A percentile compares a stretch with the other conserved stretches of the same genome.
Evolutionary conservation across 1,140 invertebrate species (phyloP).

Genomic region (Antheraea mylitta): DNA sequence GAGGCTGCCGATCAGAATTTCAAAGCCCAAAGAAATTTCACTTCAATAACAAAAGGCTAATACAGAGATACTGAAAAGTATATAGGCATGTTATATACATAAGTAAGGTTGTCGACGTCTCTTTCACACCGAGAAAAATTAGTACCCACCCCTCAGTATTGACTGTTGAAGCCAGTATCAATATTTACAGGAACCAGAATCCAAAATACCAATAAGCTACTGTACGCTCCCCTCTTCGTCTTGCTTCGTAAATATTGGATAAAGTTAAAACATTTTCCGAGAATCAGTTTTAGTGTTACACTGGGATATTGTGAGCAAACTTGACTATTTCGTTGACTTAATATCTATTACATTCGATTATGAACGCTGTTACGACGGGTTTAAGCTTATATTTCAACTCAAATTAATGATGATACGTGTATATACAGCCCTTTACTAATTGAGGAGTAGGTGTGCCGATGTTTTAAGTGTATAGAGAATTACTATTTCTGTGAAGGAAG

Average conservation of each 20-base stretch:
- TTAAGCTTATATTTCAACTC: background rate
- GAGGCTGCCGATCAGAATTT: too few species aligned
- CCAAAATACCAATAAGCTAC: constrained; percentile 74
- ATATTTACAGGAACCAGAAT: constrained; percentile 60
- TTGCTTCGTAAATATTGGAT: constrained; percentile 60
- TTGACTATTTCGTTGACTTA: constrained; percentile 11
- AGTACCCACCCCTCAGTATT: constrained; percentile 3
- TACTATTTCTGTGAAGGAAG: constrained; percentile 25
- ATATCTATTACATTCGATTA: background rate
- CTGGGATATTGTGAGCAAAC: constrained; percentile 53
- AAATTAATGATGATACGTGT: background rate
- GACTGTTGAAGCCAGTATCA: constrained; percentile 36
- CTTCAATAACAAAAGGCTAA: too few species aligned
- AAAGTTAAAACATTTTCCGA: constrained; percentile 63
- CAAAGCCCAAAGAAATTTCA: too few species aligned
- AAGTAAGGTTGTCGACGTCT: background rate
- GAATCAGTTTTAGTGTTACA: constrained; percentile 63
- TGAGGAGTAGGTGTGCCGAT: constrained; percentile 28
- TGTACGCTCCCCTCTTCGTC: constrained; percentile 42
- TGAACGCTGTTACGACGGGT: background rate
- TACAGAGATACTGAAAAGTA: background rate
- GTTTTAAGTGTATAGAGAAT: constrained; percentile 8
- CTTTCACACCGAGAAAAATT: constrained; percentile 1
- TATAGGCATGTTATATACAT: background rate
- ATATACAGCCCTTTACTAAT: constrained; percentile 29